Evolutionary conservation across 2,113 vertebrate species (phyloP), one percentile per base, ranked within the genome.

Genomic region (Thamnaconus septentrionalis): DNA sequence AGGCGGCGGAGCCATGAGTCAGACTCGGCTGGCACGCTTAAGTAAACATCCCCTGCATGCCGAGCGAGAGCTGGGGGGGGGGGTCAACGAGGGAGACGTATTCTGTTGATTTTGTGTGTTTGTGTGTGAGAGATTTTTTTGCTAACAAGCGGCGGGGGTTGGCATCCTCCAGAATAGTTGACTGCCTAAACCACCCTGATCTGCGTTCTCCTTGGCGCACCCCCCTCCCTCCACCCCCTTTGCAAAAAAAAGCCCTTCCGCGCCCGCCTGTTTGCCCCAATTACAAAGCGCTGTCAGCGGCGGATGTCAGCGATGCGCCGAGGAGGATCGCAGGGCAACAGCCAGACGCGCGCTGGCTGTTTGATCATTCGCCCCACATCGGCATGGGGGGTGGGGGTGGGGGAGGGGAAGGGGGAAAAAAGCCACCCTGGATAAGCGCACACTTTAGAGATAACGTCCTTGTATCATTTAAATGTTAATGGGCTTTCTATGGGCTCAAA

Each of bases 401-500:
- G 18, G 18, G 18, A 31, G 18, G 18, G 18, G 18, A 31, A 31
- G n/a, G n/a, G n/a, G n/a, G n/a, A 72, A 81, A 75, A 86, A 84
- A 85, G 83, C 75, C 78, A 80, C 77, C 80, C 75, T 71, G 86
- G 86, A 88, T 90, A 88, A 87, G 84, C 85, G 76, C 80, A 85
- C 80, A 80, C 86, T 87, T 88, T 80, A 71, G 56, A 86, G 89
- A 90, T 89, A 88, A 88, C 73, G 45, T 76, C 78, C 78, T 86
- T 87, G 87, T 88, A 89, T 89, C 85, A 90, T 90, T 90, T 90
- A 89, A 91, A 90, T 92, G 84, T 88, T 91, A 92, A 92, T 92
- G 76, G 79, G 78, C 83, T 91, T 90, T 89, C 72, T 78, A 85
- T 88, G 78, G 85, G 83, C 83, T 87, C 82, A 82, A 88, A 89